A percentile compares a stretch with the other conserved stretches of the same genome.
phyloP scores from a whole-genome alignment of 1,140 invertebrate species.

The Branchinecta lynchi region DNA sequence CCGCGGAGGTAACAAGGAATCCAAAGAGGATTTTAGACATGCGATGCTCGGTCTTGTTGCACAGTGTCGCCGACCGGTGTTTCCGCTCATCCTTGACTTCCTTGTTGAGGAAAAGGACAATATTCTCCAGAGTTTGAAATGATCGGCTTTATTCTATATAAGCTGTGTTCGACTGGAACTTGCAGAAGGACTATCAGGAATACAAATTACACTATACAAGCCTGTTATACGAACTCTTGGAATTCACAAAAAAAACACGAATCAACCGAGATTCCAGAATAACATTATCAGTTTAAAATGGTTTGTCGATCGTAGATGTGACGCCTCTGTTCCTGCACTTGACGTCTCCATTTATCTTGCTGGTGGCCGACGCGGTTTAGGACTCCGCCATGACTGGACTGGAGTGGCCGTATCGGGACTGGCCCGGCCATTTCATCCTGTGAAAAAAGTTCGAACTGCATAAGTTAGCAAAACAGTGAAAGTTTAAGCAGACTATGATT shows the following conservation, averaged over 20 bases:
- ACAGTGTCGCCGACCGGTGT: not conserved
- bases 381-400: slow-evolving; percentile 42
- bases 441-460: slow-evolving; percentile 22
- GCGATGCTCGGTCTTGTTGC: not conserved
- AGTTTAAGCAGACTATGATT: no score
- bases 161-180: no score
- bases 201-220: no score
- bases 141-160: not conserved
- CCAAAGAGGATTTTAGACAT: slow-evolving; percentile 6
- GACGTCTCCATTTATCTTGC: slow-evolving; percentile 92
- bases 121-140: not conserved
- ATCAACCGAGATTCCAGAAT: no score
- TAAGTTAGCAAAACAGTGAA: not conserved
- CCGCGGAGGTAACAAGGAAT: not conserved
- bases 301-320: slow-evolving; percentile 96
- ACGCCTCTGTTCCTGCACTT: slow-evolving; percentile 85
- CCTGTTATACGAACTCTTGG: no score
- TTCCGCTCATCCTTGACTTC: not conserved
- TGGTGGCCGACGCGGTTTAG: slow-evolving; percentile 87
- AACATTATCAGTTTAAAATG: slow-evolving; percentile 72
- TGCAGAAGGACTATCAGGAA: no score
- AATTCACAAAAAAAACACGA: no score
- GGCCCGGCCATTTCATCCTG: slow-evolving; percentile 31
- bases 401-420: slow-evolving; percentile 23
- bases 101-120: not conserved